These are phyloP conservation scores for Scyliorhinus canicula DNA, from an alignment of 2,797 vertebrate species.

Conservation along the genomic window DNA sequence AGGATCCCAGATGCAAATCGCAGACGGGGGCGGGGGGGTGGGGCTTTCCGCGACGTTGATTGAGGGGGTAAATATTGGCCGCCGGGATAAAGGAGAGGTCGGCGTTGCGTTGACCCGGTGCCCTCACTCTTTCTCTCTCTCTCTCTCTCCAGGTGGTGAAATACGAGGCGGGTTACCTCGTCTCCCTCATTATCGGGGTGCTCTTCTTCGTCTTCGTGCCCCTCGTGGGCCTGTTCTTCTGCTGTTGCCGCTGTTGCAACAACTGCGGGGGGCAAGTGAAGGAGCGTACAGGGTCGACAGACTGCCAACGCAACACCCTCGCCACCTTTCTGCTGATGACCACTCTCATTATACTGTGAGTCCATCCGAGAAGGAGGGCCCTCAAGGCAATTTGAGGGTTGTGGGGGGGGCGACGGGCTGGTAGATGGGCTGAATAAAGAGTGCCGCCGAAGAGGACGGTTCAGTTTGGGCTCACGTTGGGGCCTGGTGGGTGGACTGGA, in stretches of 20 bases:
- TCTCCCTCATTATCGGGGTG: constrained; percentile 55
- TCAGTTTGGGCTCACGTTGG: too few species aligned
- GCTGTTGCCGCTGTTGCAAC: constrained; percentile 51
- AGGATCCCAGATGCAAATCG: too few species aligned
- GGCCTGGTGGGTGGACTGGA: constrained; percentile 36
- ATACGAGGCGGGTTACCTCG: constrained; percentile 64
- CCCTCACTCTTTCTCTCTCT: background rate
- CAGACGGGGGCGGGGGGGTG: too few species aligned
- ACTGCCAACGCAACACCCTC: constrained; percentile 54
- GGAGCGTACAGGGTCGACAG: constrained; percentile 50
- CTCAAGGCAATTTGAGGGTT: too few species aligned
- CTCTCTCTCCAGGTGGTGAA: constrained; percentile 54
- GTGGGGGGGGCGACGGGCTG: too few species aligned
- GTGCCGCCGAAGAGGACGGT: constrained; percentile 8
- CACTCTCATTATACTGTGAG: constrained; percentile 65
- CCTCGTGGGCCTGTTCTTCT: constrained; percentile 55
- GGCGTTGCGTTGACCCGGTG: background rate
- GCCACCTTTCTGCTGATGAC: constrained; percentile 55
- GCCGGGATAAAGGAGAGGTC: background rate
- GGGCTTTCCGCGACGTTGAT: background rate
- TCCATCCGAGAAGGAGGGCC: rapidly evolving
- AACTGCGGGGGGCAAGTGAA: constrained; percentile 50
- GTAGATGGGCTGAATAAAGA: background rate
- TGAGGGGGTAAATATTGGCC: background rate
- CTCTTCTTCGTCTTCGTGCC: constrained; percentile 61